These are phyloP conservation scores for Drosophila melanosoma DNA, from an alignment of 2,888 invertebrate species.

Conservation along the genomic window DNA sequence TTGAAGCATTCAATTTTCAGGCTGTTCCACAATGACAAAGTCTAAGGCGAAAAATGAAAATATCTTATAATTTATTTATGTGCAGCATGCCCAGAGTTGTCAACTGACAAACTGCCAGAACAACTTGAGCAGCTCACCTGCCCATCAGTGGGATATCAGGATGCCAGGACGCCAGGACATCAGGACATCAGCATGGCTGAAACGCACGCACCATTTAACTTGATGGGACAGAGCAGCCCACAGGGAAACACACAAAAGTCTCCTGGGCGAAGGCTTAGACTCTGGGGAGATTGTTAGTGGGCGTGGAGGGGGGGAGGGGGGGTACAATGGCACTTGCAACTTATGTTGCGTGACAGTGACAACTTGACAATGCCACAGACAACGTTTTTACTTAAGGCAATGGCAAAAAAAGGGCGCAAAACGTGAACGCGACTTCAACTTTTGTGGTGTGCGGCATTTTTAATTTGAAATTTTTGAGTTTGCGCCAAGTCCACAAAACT, in stretches of 20 bases:
- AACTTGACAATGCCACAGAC: conserved; percentile 81
- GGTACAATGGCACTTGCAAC: conserved; percentile 61
- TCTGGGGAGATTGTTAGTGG: background rate
- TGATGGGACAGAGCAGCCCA: conserved; percentile 55
- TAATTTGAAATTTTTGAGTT: conserved; percentile 77
- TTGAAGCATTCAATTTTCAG: conserved; percentile 46
- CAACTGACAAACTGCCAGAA: conserved; percentile 57
- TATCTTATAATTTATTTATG: conserved; percentile 78
- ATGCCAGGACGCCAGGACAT: conserved; percentile 12
- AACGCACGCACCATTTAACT: conserved; percentile 78
- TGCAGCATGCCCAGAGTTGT: conserved; percentile 34
- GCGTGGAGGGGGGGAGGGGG: background rate
- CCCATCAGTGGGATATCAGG: conserved; percentile 14
- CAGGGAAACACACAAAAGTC: conserved; percentile 34
- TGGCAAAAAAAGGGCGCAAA: conserved; percentile 10
- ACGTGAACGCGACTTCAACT: conserved; percentile 35
- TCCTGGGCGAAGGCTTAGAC: conserved; percentile 27
- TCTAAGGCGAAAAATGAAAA: conserved; percentile 47
- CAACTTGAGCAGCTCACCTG: conserved; percentile 33
- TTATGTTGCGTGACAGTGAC: conserved; percentile 82
- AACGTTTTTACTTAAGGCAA: conserved; percentile 59
- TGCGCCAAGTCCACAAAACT: conserved; percentile 61
- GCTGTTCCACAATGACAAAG: conserved; percentile 45
- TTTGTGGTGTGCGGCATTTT: conserved; percentile 65
- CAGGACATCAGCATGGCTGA: conserved; percentile 23